Base-by-base conservation (phyloP, 2,113 vertebrate genomes). In the Ginglymostoma cirratum region DNA sequence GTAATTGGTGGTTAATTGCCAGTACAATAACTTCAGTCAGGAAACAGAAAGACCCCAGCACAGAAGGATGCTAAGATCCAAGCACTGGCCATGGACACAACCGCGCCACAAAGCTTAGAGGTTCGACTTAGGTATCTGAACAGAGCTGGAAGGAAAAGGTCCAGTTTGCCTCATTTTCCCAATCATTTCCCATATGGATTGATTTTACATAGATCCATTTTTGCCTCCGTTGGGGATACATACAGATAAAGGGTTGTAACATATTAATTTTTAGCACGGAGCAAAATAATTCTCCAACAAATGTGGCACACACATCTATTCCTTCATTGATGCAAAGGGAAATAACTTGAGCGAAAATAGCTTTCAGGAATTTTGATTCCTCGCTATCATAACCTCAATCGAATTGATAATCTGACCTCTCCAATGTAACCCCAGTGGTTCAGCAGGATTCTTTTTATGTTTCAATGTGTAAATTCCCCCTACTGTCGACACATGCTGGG, bases 1-100 rank as follows among this genome's bases (percentile, higher is more conserved):
- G 93, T 95, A 95, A 95, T 72, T 95, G 93, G 38, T 23, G 67
- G 38, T 67, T 95, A 95, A 95, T 95, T 95, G 70, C 21, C 93
- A 95, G 67, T 70, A 34, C 67, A 72, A 38, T 19, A 95, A 72
- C 67, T 48, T 4, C 70, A 67, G 70, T 12, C 66, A 70, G 45
- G 38, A 70, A 23, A 45, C 23, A 61, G 55, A 70, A 70, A 70
- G 38, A 94, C 24, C 67, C 8, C 93, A 69, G 93, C 67, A 23
- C 65, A 42, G 55, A 61, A 61, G 55, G 55, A 61, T 61, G 10
- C 55, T 7, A 61, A 12, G 55, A 61, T 12, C 55, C 55, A 61
- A 61, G 55, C 55, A 61, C 8, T 7, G 55, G 55, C 12, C 55
- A 1, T 12, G 12, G 55, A 61, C 55, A 61, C 55, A 61, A 86